These are phyloP conservation scores for Axea sp. DNA, from an alignment of 2,888 invertebrate species.

Conservation along the genomic window DNA sequence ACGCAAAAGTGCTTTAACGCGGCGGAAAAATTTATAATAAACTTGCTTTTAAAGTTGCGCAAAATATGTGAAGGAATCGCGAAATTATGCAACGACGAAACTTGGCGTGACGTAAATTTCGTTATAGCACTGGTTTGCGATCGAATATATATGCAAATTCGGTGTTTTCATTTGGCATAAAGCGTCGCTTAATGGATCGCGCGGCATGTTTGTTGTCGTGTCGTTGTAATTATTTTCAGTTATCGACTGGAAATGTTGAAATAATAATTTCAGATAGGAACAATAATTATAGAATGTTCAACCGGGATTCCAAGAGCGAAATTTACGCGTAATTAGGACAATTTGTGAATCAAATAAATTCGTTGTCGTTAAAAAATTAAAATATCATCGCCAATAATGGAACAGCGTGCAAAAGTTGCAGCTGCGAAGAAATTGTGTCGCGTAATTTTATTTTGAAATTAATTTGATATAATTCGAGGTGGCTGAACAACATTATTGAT, in stretches of 20 bases:
- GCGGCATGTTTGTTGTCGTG: slow-evolving; percentile 30
- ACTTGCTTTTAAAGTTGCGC: slow-evolving; percentile 28
- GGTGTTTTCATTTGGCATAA: slow-evolving; percentile 39
- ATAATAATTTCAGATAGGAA: slow-evolving; percentile 26
- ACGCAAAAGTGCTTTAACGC: slow-evolving; percentile 19
- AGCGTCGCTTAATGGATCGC: slow-evolving; percentile 27
- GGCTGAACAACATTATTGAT: too few relatives aligned
- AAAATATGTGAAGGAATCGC: slow-evolving; percentile 35
- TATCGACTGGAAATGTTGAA: slow-evolving; percentile 27
- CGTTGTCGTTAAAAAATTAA: background rate
- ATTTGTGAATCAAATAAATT: slow-evolving; percentile 9
- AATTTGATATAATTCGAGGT: too few relatives aligned
- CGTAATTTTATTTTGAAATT: too few relatives aligned
- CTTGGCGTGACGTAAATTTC: slow-evolving; percentile 32
- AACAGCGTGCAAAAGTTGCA: too few relatives aligned
- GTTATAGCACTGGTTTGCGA: slow-evolving; percentile 14
- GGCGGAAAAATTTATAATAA: slow-evolving; percentile 39
- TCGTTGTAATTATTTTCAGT: slow-evolving; percentile 44
- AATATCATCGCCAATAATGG: too few relatives aligned
- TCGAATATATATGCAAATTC: slow-evolving; percentile 38
- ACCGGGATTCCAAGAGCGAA: background rate
- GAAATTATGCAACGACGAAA: slow-evolving; percentile 45
- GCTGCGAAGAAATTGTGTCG: too few relatives aligned
- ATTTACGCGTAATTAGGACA: background rate
- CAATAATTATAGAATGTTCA: slow-evolving; percentile 17